These are phyloP conservation scores for Poecilia gillii DNA, from an alignment of 2,797 vertebrate genomes.

Conservation along the genomic window DNA sequence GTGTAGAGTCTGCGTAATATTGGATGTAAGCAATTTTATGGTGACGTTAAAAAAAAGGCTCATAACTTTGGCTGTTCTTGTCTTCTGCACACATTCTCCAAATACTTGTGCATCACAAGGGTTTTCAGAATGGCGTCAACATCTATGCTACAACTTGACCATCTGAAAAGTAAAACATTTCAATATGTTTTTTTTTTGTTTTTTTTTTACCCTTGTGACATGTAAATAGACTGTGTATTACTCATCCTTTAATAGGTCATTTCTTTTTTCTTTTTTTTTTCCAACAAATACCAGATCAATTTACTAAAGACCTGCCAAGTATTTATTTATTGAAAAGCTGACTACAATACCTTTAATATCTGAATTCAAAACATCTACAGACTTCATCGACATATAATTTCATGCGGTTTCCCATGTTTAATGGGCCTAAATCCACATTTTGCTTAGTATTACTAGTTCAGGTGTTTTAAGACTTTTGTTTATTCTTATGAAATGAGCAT, in stretches of 20 bases:
- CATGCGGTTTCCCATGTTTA: constrained; percentile 63
- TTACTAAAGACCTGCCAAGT: constrained; percentile 50
- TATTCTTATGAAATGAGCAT: constrained; percentile 22
- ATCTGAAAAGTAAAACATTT: constrained; percentile 31
- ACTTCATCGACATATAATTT: constrained; percentile 35
- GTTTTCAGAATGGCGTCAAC: constrained; percentile 12
- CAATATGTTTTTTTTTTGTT: constrained; percentile 10
- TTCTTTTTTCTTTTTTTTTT: constrained; percentile 32
- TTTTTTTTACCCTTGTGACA: constrained; percentile 41
- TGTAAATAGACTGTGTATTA: constrained; percentile 67
- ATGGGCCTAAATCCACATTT: constrained; percentile 40
- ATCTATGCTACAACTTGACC: constrained; percentile 45
- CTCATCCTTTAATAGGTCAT: constrained; percentile 36
- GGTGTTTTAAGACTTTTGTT: constrained; percentile 12
- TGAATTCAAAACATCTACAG: constrained; percentile 34
- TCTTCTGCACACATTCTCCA: constrained; percentile 10
- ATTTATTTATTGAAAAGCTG: constrained; percentile 46
- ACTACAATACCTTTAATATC: constrained; percentile 28
- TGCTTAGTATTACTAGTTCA: constrained; percentile 66
- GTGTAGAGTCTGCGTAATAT: constrained; percentile 5
- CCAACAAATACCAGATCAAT: constrained; percentile 38
- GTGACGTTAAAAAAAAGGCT: constrained; percentile 22
- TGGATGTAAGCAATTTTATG: constrained; percentile 17
- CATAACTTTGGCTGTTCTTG: constrained; percentile 19
- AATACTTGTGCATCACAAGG: constrained; percentile 35